Conservation (phyloP, 2,797 vertebrate genomes). For the Pelodytes ibericus region DNA sequence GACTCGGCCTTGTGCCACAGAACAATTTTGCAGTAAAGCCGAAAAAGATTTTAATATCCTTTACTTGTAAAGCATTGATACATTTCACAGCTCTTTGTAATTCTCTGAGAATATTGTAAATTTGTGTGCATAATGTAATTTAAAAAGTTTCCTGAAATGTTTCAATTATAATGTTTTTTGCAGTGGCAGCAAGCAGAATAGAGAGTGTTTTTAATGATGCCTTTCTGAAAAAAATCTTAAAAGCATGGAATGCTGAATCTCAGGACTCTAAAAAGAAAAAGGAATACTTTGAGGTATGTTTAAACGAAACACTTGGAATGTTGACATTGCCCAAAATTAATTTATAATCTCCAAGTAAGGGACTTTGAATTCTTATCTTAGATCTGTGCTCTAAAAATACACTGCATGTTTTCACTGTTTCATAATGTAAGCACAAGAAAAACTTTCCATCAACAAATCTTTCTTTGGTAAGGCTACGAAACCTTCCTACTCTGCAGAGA, state of each 20-base stretch:
- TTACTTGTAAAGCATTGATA: background rate
- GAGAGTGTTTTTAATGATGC: constrained; percentile 59
- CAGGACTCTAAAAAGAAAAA: constrained; percentile 67
- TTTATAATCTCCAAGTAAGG: constrained; percentile 19
- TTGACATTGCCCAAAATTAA: constrained; percentile 29
- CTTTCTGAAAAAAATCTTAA: constrained; percentile 62
- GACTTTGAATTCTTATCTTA: constrained; percentile 42
- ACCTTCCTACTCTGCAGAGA: constrained; percentile 3
- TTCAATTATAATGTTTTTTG: constrained; percentile 15
- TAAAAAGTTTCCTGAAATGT: background rate
- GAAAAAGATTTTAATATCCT: no score
- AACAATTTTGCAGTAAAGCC: no score
- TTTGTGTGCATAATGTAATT: background rate
- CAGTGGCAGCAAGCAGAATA: constrained; percentile 69
- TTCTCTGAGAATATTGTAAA: background rate
- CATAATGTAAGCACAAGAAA: constrained; percentile 34
- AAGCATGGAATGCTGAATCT: constrained; percentile 64
- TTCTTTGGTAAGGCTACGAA: constrained; percentile 26
- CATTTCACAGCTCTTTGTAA: background rate
- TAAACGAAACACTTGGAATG: constrained; percentile 19
- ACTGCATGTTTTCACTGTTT: constrained; percentile 32
- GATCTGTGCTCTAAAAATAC: constrained; percentile 51
- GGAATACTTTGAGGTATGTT: constrained; percentile 72
- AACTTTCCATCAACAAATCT: constrained; percentile 52
- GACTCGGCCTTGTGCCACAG: no score